Evolutionary conservation across 1,140 invertebrate genomes (phyloP).

Genomic region (Chrysoperla carnea): DNA sequence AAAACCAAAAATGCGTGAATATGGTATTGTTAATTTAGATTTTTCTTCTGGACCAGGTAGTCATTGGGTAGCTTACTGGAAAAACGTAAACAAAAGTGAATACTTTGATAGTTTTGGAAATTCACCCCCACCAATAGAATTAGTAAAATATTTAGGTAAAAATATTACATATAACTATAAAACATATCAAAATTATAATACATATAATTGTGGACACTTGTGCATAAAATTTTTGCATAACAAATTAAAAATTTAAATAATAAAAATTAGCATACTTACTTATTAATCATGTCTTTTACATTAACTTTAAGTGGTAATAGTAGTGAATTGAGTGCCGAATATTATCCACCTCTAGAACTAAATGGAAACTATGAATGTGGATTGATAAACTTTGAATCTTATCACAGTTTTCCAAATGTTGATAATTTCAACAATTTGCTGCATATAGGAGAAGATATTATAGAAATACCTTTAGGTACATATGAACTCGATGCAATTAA

Average conservation of each 20-base stretch:
- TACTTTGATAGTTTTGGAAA: constrained; percentile 17
- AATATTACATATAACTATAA: constrained; percentile 4
- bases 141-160: constrained; percentile 11
- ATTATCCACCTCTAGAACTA: constrained; percentile 6
- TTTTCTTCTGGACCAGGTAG: constrained; percentile 7
- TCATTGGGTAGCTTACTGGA: constrained; percentile 16
- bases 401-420: constrained; percentile 9
- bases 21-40: constrained; percentile 13
- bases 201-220: constrained; percentile 6
- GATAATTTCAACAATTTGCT: constrained; percentile 7
- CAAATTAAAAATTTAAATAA: constrained; percentile 1
- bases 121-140: constrained; percentile 14
- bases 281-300: constrained; percentile 4
- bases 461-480: constrained; percentile 7
- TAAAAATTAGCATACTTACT: background rate
- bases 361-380: constrained; percentile 7
- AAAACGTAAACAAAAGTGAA: constrained; percentile 5
- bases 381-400: constrained; percentile 6
- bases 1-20: constrained; percentile 8
- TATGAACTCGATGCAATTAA: constrained; percentile 9
- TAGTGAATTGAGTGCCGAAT: constrained; percentile 6
- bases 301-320: constrained; percentile 2
- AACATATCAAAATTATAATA: constrained; percentile 3
- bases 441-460: constrained; percentile 3
- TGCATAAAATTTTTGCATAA: constrained; percentile 9